Evolutionary conservation across 2,888 invertebrate genomes (phyloP), one percentile per base, ranked within the genome.

Genomic region (Synanthedon myopaeformis): DNA sequence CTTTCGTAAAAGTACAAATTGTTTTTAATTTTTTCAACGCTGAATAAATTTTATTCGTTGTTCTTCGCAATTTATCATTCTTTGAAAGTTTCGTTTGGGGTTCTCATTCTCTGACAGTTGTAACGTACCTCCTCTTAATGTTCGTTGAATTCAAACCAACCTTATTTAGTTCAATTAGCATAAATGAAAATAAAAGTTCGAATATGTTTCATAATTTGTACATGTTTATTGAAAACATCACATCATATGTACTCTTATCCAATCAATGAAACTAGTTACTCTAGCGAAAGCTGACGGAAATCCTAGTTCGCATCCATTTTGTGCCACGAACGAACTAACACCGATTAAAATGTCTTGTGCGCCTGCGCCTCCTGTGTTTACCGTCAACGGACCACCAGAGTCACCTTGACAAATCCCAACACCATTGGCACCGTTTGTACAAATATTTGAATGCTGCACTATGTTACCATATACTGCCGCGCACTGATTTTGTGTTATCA

Each of bases 391-490:
- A 5, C 82, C 82, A 1, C 81, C 82, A 0, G 82, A 82, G 57
- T 82, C 82, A 3, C 82, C 82, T 55, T 71, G 74, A 59, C 83
- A 83, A 55, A 82, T 82, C 2, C 82, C 82, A 42, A 79, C 77
- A 12, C 76, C 78, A 12, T 81, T 80, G 6, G 58, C 54, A 4
- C 82, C 82, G 52, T 65, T 73, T 2, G 82, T 84, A 56, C 82
- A 82, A 54, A 83, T 71, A 56, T 82, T 82, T 0, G 79, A 75
- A 52, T 79, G 68, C 58, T 68, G 58, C 49, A 82, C 66, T 2
- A 69, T 49, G 41, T 64, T 23, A 2, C 79, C 79, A 55, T 68
- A 82, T 52, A 63, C 61, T 12, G 54, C 55, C 28, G 67, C 62
- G 54, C 82, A 82, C 49, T 70, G 66, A 3, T 62, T 56, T 51